These are phyloP conservation scores for Hydra vulgaris DNA, from an alignment of 30 jellyfish, hydroid and myxozoan genomes.

Conservation along the genomic window DNA sequence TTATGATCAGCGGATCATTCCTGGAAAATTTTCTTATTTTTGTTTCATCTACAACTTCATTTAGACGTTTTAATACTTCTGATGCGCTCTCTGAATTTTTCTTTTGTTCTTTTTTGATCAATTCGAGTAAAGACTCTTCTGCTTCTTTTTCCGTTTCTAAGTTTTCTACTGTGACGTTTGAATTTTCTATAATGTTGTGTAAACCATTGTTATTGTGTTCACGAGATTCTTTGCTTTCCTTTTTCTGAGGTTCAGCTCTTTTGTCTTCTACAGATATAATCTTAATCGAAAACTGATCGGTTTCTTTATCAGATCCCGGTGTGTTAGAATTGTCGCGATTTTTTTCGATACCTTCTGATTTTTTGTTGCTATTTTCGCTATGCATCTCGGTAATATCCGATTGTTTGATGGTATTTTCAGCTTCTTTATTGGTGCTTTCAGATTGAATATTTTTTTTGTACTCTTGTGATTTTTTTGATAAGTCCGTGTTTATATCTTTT, in stretches of 20 bases:
- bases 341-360: background rate
- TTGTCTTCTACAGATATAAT: background rate
- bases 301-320: background rate
- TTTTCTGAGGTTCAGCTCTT: background rate
- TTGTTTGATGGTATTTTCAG: background rate
- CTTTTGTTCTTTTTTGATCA: background rate
- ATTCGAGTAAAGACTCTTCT: background rate
- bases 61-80: background rate
- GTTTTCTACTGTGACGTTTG: background rate
- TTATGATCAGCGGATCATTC: background rate
- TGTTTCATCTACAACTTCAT: background rate
- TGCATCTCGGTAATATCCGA: background rate
- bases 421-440: background rate
- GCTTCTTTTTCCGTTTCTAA: background rate
- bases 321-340: background rate
- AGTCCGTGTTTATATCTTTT: background rate
- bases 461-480: background rate
- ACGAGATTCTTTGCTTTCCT: background rate
- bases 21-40: background rate
- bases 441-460: background rate
- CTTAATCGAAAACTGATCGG: background rate
- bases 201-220: background rate
- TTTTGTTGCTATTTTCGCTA: background rate
- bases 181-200: background rate
- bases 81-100: background rate